Evolutionary conservation across 2,797 vertebrate species (phyloP), one percentile per base, ranked within the genome.

Genomic region (Calcarius lapponicus): DNA sequence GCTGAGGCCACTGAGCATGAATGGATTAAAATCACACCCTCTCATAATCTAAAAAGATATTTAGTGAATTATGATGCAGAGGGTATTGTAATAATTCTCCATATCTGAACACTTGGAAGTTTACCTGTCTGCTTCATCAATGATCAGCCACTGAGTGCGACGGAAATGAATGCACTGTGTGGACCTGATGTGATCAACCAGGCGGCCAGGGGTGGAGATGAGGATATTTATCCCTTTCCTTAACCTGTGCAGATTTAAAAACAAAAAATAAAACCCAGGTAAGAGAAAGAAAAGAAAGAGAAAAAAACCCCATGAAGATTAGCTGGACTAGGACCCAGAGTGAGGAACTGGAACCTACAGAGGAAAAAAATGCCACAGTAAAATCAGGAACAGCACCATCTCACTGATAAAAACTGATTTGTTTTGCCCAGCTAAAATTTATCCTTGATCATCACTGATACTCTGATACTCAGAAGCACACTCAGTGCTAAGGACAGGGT

Each of bases 61-160:
- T 75, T 26, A 51, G 34, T 47, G 72, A 25, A 28, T n/a, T 32
- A 58, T 36, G 29, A 38, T 70, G 62, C 42, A 75, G 58, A 78
- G 7, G 7, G 9, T 24, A 38, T 43, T 9, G 17, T 13, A 61
- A n/a, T 36, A 25, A 48, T 56, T 85, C 74, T 40, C 36, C 19
- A 4, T 22, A 65, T 15, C 36, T 51, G 31, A 95, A 22, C 51
- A 34, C 6, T 14, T 34, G 16, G 43, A 70, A 74, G 25, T 88
- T 94, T 90, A 99, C 99, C 99, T 98, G 98, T 99, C 99, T 5
- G 99, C 99, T 96, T 99, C 99, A 86, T 99, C 99, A 96, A 99
- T 96, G 54, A 99, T 83, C 76, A 99, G 98, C 99, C 99, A 99
- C 86, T 92, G 98, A 6, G 99, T 96, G 12, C 92, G 96, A 56